A percentile compares a stretch with the other conserved stretches of the same genome.
These are phyloP conservation scores for Cyclopterus lumpus DNA, from an alignment of 2,797 vertebrate species.

Conservation along the genomic window DNA sequence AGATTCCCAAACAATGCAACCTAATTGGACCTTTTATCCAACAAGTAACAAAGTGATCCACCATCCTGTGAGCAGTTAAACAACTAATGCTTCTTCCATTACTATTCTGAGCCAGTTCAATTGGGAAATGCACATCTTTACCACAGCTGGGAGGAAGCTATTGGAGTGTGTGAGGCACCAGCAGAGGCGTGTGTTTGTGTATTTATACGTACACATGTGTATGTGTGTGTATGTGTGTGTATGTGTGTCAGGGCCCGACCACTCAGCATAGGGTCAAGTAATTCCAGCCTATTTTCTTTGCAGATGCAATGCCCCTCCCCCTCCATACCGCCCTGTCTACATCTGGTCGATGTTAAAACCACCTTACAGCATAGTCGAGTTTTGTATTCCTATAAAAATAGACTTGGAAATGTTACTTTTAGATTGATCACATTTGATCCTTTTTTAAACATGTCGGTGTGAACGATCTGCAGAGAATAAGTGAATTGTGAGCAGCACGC, in stretches of 20 bases:
- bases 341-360: conserved; percentile 75
- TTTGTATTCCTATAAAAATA: conserved; percentile 15
- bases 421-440: neutral
- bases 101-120: conserved; percentile 26
- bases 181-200: conserved; percentile 39
- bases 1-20: neutral
- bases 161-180: conserved; percentile 37
- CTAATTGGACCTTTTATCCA: neutral
- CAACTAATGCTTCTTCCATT: neutral
- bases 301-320: conserved; percentile 40
- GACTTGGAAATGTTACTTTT: neutral
- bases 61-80: neutral
- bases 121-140: conserved; percentile 73
- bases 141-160: conserved; percentile 72
- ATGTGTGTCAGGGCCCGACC: conserved; percentile 16
- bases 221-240: conserved; percentile 29
- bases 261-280: conserved; percentile 59
- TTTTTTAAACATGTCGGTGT: conserved; percentile 2
- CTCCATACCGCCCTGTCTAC: conserved; percentile 43
- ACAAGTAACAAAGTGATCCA: neutral
- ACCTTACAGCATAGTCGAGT: conserved; percentile 7
- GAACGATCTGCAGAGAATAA: neutral
- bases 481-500: neutral
- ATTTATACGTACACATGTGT: conserved; percentile 5
- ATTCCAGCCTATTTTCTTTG: conserved; percentile 72